These are phyloP conservation scores for Burhinus bistriatus DNA, from an alignment of 2,113 vertebrate genomes.

Conservation along the genomic window DNA sequence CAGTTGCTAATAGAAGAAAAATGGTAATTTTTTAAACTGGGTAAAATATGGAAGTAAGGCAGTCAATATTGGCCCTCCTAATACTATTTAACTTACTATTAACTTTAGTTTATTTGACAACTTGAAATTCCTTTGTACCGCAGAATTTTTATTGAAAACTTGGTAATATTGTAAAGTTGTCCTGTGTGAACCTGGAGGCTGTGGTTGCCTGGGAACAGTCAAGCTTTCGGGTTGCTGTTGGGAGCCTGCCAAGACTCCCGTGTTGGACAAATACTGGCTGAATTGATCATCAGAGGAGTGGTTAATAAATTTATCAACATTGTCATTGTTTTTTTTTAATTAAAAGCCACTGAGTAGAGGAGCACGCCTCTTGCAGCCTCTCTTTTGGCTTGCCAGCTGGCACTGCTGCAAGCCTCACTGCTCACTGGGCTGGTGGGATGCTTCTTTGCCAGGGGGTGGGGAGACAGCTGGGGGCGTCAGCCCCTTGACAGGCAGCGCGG, in stretches of 20 bases:
- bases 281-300: not conserved
- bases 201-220: not conserved
- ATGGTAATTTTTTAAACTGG: not conserved
- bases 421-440: not conserved
- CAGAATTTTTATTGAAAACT: not conserved
- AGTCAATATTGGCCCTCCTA: not conserved
- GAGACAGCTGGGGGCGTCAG: not conserved
- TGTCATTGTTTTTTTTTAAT: not conserved
- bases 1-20: not conserved
- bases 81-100: not conserved
- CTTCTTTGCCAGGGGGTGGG: accelerated
- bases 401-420: accelerated
- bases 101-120: not conserved
- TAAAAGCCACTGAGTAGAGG: not conserved
- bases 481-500: not conserved
- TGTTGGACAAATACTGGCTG: not conserved
- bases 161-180: not conserved
- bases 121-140: not conserved
- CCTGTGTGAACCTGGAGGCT: not conserved
- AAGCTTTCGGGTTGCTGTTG: not conserved
- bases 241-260: not conserved
- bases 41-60: not conserved
- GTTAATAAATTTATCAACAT: not conserved
- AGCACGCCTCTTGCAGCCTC: not conserved
- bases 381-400: not conserved